Base-by-base conservation (phyloP, 2,888 invertebrate species). In the Rhodophaea formosa region DNA sequence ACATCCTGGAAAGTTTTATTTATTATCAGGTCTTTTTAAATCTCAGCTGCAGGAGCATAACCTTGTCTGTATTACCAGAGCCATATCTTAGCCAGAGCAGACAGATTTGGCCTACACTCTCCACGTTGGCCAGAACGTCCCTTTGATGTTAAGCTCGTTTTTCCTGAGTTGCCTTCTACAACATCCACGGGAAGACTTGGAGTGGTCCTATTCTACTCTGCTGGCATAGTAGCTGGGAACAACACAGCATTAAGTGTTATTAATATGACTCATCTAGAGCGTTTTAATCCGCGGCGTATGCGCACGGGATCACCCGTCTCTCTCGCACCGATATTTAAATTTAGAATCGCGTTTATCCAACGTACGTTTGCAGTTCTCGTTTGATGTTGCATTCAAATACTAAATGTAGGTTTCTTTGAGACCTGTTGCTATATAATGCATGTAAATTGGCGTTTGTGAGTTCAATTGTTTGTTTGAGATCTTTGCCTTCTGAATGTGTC, bases 281-380 rank as follows among this genome's bases (percentile, higher is more conserved):
- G 1, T 57, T 3, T 46, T 35, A 59, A 59, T 68, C 67, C 52
- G 58, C 43, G 60, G 58, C 51, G 16, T 60, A 62, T 69, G 80
- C 74, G 80, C 82, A 74, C 70, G 72, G 67, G 76, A 67, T 59
- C 67, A 60, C 67, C 80, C 67, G 59, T 88, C 88, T 80, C 87
- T 54, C 79, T 88, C 82, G 65, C 82, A 79, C 84, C 65, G 78
- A 82, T 84, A 85, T 88, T 87, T 87, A 88, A 88, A 85, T 86
- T 84, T 88, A 88, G 88, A 82, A 81, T 77, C 77, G 74, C 77
- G 72, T 77, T 69, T 74, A 65, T 76, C 77, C 74, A 73, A 73
- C 78, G 74, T 74, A 80, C 77, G 75, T 82, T 84, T 84, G 79
- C 79, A 71, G 70, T 73, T 73, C 62, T 57, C 63, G 62, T 65